These are phyloP conservation scores for Drosophila yakuba DNA, from an alignment of 1,140 invertebrate genomes.

Conservation along the genomic window DNA sequence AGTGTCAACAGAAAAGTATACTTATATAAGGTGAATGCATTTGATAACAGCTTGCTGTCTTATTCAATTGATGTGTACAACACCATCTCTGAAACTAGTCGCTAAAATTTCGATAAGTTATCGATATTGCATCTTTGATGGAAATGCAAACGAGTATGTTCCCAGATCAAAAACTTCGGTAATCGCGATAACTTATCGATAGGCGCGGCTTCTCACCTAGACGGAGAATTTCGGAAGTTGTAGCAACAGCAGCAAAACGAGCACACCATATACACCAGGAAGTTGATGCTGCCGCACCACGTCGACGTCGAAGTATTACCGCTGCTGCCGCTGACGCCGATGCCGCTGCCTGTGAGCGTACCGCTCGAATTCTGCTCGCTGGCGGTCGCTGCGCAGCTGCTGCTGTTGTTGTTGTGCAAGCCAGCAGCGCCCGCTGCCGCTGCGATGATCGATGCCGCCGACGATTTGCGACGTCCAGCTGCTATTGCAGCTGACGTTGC, in stretches of 20 bases:
- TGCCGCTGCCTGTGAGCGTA: constrained; percentile 36
- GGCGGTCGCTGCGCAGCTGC: constrained; percentile 26
- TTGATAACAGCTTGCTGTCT: too few relatives aligned
- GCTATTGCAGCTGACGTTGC: constrained; percentile 7
- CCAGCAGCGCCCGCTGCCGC: constrained; percentile 13
- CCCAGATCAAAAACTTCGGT: too few relatives aligned
- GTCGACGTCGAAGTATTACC: constrained; percentile 64
- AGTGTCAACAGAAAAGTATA: too few relatives aligned
- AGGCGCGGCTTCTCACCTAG: constrained; percentile 62
- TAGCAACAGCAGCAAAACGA: constrained; percentile 84
- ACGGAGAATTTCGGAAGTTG: constrained; percentile 79
- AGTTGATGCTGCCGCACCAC: constrained; percentile 82
- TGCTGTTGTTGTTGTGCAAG: constrained; percentile 11
- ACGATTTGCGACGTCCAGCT: constrained; percentile 63
- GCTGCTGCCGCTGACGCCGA: constrained; percentile 36
- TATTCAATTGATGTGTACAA: too few relatives aligned
- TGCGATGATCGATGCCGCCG: constrained; percentile 71
- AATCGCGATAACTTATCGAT: not conserved
- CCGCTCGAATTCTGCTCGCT: constrained; percentile 36
- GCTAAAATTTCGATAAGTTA: not conserved
- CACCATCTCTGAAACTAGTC: not conserved
- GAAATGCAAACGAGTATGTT: too few relatives aligned
- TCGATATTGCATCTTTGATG: not conserved
- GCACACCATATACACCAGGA: constrained; percentile 84
- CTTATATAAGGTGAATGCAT: not conserved